Evolutionary conservation across 2,888 invertebrate genomes (phyloP).

Genomic region (Spisula solida): DNA sequence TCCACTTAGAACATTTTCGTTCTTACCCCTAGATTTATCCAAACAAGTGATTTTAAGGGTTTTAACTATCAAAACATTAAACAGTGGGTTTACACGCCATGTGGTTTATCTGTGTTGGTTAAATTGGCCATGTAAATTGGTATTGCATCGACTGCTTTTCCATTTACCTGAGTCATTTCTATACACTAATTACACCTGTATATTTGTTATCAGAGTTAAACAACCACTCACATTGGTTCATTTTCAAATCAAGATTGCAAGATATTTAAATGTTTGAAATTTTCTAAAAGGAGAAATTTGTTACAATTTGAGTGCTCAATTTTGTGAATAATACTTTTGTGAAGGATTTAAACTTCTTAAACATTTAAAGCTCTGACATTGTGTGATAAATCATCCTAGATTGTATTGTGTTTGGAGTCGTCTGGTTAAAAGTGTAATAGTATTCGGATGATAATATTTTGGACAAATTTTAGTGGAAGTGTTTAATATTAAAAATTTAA

Average conservation of each 20-base stretch:
- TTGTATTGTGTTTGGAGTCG: not conserved
- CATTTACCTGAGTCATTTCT: slow-evolving; percentile 3
- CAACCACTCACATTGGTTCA: not conserved
- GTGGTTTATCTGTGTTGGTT: not conserved
- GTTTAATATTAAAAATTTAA: too few species aligned
- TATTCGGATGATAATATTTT: not conserved
- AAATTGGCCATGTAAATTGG: not conserved
- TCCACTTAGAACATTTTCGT: too few species aligned
- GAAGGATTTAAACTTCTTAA: slow-evolving; percentile 12
- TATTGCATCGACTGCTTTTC: not conserved
- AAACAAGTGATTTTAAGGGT: not conserved
- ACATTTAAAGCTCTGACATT: not conserved
- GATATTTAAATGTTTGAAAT: slow-evolving; percentile 9
- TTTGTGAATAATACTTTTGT: not conserved
- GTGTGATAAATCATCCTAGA: not conserved
- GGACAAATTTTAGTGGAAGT: not conserved
- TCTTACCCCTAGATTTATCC: not conserved
- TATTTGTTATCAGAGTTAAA: not conserved
- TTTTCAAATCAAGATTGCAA: not conserved
- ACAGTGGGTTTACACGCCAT: not conserved
- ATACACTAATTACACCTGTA: not conserved
- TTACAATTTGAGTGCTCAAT: not conserved
- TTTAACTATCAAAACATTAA: slow-evolving; percentile 3
- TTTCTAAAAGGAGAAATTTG: not conserved
- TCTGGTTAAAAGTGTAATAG: slow-evolving; percentile 16